A percentile compares a stretch with the other conserved stretches of the same genome.
Evolutionary conservation across 92 coral and sea anemone species (phyloP).

Genomic region (Chrysogorgia sp.): DNA sequence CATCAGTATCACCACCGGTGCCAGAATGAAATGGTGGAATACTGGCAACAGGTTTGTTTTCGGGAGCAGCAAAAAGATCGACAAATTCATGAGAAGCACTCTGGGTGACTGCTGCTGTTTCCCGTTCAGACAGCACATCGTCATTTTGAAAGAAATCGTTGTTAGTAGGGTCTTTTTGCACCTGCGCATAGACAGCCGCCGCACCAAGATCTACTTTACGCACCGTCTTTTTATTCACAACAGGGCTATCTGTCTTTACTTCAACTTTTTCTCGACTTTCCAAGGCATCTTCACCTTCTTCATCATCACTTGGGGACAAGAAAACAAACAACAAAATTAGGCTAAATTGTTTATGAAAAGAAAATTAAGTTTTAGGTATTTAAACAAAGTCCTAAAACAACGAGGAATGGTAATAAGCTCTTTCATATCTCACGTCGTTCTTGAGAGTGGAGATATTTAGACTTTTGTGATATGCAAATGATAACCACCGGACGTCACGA

Average conservation of each 20-base stretch:
- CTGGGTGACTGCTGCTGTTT: conserved; percentile 54
- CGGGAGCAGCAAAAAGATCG: conserved; percentile 68
- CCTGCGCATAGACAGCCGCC: conserved; percentile 71
- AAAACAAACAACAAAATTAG: conserved; percentile 19
- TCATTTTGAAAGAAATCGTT: conserved; percentile 20
- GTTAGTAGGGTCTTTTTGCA: conserved; percentile 30
- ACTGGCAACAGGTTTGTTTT: conserved; percentile 35
- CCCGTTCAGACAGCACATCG: conserved; percentile 25
- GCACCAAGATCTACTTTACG: conserved; percentile 92
- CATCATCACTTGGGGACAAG: conserved; percentile 59
- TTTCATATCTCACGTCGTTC: too few species aligned
- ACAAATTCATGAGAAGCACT: conserved; percentile 66
- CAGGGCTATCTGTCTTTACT: conserved; percentile 57
- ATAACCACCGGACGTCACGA: too few species aligned
- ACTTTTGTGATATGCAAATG: too few species aligned
- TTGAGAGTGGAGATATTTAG: too few species aligned
- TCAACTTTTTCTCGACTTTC: conserved; percentile 77
- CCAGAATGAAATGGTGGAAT: conserved; percentile 39
- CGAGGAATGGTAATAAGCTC: too few species aligned
- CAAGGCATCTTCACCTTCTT: conserved; percentile 89
- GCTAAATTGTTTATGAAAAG: neutral
- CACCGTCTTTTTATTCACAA: conserved; percentile 61
- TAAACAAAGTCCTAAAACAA: too few species aligned
- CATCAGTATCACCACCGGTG: neutral
- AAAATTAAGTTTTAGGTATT: neutral